A percentile compares a stretch with the other conserved stretches of the same genome.
These are phyloP conservation scores for Meandrina meandrites DNA, from an alignment of 92 coral and sea anemone species.

Conservation along the genomic window DNA sequence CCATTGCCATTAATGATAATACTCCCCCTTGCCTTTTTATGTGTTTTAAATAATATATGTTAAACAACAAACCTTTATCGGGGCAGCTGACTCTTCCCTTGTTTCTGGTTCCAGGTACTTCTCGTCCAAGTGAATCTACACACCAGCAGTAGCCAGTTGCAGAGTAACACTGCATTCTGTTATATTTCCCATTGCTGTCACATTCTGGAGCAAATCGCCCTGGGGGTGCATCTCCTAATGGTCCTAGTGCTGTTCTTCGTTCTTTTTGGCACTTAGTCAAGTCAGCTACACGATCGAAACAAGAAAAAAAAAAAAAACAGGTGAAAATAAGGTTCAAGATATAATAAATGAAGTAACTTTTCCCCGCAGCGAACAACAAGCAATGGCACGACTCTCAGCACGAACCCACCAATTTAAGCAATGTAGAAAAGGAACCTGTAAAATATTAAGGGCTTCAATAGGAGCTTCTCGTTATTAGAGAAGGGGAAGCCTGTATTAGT, in stretches of 20 bases:
- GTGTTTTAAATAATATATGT: neutral
- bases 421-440: too few species aligned
- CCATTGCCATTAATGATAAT: neutral
- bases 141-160: constrained; percentile 93
- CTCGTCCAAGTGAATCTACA: constrained; percentile 68
- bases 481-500: too few species aligned
- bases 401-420: too few species aligned
- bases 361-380: too few species aligned
- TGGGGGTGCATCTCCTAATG: constrained; percentile 67
- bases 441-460: too few species aligned
- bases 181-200: constrained; percentile 67
- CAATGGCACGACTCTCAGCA: too few species aligned
- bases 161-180: constrained; percentile 73
- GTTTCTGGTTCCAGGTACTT: constrained; percentile 83
- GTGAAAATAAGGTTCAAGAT: neutral
- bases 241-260: constrained; percentile 58
- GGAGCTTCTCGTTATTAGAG: too few species aligned
- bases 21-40: neutral
- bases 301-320: neutral
- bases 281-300: constrained; percentile 52
- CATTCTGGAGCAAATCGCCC: constrained; percentile 88
- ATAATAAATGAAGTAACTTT: too few species aligned
- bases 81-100: constrained; percentile 70
- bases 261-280: constrained; percentile 73
- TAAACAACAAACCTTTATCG: constrained; percentile 61